phyloP scores from a whole-genome alignment of 2,113 vertebrate species.

The Oncorhynchus tshawytscha region DNA sequence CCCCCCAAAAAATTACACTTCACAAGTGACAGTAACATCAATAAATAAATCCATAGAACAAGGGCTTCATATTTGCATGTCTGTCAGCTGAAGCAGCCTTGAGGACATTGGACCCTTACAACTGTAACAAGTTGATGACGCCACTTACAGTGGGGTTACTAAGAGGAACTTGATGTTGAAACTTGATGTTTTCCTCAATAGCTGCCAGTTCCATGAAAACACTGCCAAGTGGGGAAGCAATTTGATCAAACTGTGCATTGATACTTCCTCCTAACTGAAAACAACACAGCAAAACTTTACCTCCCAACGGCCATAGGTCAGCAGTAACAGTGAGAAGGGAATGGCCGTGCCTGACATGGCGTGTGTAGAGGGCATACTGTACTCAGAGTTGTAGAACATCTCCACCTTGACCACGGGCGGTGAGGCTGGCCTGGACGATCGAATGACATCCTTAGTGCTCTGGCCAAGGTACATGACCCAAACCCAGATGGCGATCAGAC shows the following conservation, averaged over 20 bases:
- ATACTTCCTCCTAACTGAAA: not conserved
- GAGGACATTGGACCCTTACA: too few species aligned
- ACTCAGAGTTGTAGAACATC: slow-evolving; percentile 96
- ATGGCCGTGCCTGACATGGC: slow-evolving; percentile 98
- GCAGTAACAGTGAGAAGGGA: slow-evolving; percentile 84
- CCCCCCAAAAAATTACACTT: too few species aligned
- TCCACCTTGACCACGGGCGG: slow-evolving; percentile 95
- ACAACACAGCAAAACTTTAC: slow-evolving; percentile 64
- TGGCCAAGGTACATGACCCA: slow-evolving; percentile 98
- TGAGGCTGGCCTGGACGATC: slow-evolving; percentile 89
- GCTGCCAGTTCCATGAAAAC: not conserved
- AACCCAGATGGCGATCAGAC: slow-evolving; percentile 90
- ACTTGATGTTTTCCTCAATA: too few species aligned
- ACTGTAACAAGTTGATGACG: too few species aligned
- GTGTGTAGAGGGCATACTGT: slow-evolving; percentile 98
- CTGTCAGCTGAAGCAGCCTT: too few species aligned
- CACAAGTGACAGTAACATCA: too few species aligned
- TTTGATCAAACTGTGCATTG: not conserved
- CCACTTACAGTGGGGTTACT: too few species aligned
- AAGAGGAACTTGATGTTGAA: too few species aligned
- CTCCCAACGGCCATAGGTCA: slow-evolving; percentile 91
- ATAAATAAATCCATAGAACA: too few species aligned
- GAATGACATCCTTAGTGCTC: slow-evolving; percentile 93
- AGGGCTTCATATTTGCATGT: too few species aligned
- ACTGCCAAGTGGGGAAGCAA: not conserved